These are phyloP conservation scores for Pseudocheirus occidentalis DNA, from an alignment of 2,797 vertebrate genomes.

Conservation along the genomic window DNA sequence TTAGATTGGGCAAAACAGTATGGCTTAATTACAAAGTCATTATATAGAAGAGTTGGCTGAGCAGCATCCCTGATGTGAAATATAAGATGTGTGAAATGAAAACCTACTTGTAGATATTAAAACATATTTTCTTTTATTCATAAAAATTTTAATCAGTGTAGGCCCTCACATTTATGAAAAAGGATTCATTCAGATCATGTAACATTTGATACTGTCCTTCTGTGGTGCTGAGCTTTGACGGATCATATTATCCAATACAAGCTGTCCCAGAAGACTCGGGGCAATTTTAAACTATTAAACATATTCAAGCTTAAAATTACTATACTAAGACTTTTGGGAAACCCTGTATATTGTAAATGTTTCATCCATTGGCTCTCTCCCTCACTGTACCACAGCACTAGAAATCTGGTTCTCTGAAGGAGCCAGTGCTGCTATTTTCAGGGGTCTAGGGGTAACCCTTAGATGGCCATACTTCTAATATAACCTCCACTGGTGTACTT, in stretches of 20 bases:
- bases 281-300: neutral
- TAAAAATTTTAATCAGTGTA: conserved; percentile 16
- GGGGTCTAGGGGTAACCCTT: neutral
- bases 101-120: neutral
- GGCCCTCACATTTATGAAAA: conserved; percentile 36
- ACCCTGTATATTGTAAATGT: neutral
- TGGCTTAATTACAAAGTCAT: conserved; percentile 31
- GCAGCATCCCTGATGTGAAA: neutral
- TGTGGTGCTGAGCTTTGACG: conserved; percentile 13
- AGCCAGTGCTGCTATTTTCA: neutral
- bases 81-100: conserved; percentile 34
- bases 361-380: neutral
- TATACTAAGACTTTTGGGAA: neutral
- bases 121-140: conserved; percentile 28
- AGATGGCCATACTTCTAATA: neutral
- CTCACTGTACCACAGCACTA: neutral
- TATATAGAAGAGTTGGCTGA: conserved; percentile 9
- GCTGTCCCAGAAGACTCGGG: neutral
- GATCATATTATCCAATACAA: neutral
- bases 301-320: neutral
- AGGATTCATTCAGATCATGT: neutral
- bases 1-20: conserved; percentile 51
- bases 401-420: neutral
- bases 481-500: neutral
- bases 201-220: conserved; percentile 40